Evolutionary conservation across 1,140 invertebrate genomes (phyloP).

Genomic region (Drosophila repletoides): DNA sequence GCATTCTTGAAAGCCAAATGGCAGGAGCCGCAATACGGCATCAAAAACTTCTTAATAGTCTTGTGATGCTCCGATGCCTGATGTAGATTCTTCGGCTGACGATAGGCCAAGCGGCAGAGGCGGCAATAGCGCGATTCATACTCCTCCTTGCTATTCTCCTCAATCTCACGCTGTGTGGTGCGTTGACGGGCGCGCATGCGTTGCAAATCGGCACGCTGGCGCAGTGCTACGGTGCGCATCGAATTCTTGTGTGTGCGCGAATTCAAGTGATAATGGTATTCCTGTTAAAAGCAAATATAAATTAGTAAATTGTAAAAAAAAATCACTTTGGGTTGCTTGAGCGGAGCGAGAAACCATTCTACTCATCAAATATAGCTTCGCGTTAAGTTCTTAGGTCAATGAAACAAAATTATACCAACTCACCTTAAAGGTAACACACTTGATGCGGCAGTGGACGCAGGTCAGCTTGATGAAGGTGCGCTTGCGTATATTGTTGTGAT

Average conservation of each 20-base stretch:
- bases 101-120: constrained; percentile 91
- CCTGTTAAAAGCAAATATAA: constrained; percentile 73
- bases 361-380: no score
- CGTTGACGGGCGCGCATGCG: constrained; percentile 89
- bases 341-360: no score
- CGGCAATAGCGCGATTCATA: constrained; percentile 87
- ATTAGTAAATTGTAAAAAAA: not conserved
- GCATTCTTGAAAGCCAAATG: constrained; percentile 89
- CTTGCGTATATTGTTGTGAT: constrained; percentile 68
- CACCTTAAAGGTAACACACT: constrained; percentile 88
- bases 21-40: constrained; percentile 87
- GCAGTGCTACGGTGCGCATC: constrained; percentile 87
- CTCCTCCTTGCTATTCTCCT: constrained; percentile 87
- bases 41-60: constrained; percentile 91
- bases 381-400: no score
- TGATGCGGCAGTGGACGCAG: constrained; percentile 89
- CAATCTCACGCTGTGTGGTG: constrained; percentile 87
- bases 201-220: constrained; percentile 87
- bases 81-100: constrained; percentile 89
- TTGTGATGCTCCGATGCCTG: constrained; percentile 89
- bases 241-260: constrained; percentile 87
- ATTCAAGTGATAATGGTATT: constrained; percentile 88
- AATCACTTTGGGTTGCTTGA: no score
- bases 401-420: constrained; percentile 20
- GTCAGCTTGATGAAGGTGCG: constrained; percentile 87